A percentile compares a stretch with the other conserved stretches of the same genome.
phyloP scores from a whole-genome alignment of 2,113 vertebrate species.

The Sinocyclocheilus anophthalmus region DNA sequence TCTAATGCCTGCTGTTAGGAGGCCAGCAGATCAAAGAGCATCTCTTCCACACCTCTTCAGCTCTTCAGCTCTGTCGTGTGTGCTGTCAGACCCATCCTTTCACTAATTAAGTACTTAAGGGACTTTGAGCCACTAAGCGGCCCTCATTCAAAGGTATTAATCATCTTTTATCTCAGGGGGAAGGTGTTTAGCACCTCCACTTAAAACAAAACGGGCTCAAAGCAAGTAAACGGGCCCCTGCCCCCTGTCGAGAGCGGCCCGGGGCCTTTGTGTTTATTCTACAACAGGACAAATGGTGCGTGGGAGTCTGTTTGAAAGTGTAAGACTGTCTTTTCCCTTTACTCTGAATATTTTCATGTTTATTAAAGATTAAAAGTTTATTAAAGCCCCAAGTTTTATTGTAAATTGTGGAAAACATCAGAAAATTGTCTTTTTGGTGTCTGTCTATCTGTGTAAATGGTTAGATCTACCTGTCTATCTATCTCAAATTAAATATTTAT shows the following conservation, averaged over 20 bases:
- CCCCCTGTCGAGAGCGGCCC: constrained; percentile 55
- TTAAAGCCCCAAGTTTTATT: too few species aligned
- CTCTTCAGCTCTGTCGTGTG: constrained; percentile 51
- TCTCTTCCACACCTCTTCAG: constrained; percentile 45
- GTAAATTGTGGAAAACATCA: too few species aligned
- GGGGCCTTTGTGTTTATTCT: constrained; percentile 73
- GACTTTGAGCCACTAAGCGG: constrained; percentile 70
- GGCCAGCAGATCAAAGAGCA: constrained; percentile 72
- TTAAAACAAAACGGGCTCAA: constrained; percentile 70
- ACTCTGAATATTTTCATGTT: too few species aligned
- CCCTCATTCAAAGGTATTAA: constrained; percentile 70
- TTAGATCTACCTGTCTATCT: neutral
- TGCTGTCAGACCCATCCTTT: constrained; percentile 60
- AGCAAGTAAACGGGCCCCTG: constrained; percentile 66
- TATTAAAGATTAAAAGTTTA: too few species aligned
- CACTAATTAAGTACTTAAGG: constrained; percentile 75
- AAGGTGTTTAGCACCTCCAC: constrained; percentile 70
- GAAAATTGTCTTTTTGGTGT: neutral
- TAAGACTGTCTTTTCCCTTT: neutral
- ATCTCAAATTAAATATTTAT: neutral
- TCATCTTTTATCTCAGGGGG: constrained; percentile 73
- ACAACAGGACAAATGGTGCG: constrained; percentile 73
- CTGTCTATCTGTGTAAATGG: neutral
- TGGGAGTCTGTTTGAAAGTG: neutral
- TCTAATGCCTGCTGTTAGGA: constrained; percentile 62